Evolutionary conservation across 2,888 invertebrate genomes (phyloP).

Genomic region (Pantelozetes paolii): DNA sequence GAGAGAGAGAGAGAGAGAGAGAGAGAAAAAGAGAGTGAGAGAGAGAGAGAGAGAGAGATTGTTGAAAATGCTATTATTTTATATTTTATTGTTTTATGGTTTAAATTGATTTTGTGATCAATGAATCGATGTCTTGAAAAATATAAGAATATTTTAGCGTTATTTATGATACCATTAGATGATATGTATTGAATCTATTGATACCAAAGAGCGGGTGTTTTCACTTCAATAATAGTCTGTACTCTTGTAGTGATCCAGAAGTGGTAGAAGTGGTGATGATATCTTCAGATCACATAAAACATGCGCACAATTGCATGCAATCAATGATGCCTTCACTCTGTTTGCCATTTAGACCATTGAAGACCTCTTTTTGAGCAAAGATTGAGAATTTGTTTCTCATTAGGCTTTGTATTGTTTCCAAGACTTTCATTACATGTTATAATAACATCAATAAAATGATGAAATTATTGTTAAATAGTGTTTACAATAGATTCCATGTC

Average conservation of each 20-base stretch:
- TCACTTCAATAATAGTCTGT: background rate
- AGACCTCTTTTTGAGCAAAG: slow-evolving; percentile 8
- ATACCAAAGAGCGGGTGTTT: background rate
- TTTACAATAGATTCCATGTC: background rate
- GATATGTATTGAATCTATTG: slow-evolving; percentile 19
- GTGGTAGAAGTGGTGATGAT: background rate
- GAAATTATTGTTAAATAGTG: background rate
- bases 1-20: too few species aligned
- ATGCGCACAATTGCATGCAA: slow-evolving; percentile 15
- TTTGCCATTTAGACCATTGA: background rate
- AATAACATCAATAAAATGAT: background rate
- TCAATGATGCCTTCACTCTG: slow-evolving; percentile 3
- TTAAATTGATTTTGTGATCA: too few species aligned
- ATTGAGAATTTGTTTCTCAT: background rate
- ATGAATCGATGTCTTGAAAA: too few species aligned
- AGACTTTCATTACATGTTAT: background rate
- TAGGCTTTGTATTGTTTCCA: slow-evolving; percentile 5
- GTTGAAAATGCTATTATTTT: too few species aligned
- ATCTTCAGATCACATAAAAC: too few species aligned
- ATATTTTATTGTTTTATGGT: too few species aligned
- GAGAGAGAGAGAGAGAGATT: too few species aligned
- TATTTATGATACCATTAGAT: background rate
- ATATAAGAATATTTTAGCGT: background rate
- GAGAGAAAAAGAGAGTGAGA: too few species aligned
- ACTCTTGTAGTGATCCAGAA: background rate